Conservation (phyloP, 2,888 invertebrate genomes). For the Gandaritis pyraliata region DNA sequence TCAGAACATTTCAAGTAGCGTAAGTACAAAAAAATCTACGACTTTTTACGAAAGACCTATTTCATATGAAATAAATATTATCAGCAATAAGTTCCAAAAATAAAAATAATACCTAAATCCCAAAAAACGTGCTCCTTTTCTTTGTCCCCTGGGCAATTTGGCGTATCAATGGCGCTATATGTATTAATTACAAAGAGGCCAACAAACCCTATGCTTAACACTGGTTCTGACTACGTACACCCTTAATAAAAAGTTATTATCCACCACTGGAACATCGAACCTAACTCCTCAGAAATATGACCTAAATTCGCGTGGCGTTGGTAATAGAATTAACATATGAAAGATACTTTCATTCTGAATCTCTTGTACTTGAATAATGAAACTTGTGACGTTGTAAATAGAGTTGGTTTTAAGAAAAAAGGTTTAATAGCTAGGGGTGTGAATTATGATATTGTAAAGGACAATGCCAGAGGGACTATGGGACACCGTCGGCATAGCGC, state of each 20-base stretch:
- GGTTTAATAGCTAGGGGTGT: slow-evolving; percentile 72
- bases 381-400: slow-evolving; percentile 36
- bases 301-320: slow-evolving; percentile 45
- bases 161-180: slow-evolving; percentile 77
- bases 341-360: slow-evolving; percentile 47
- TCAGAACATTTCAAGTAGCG: no score
- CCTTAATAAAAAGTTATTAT: slow-evolving; percentile 56
- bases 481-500: slow-evolving; percentile 59
- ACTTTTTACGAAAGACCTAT: no score
- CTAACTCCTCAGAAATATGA: slow-evolving; percentile 38
- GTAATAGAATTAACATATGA: slow-evolving; percentile 65
- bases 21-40: no score
- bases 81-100: no score
- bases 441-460: slow-evolving; percentile 80
- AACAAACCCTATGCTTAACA: slow-evolving; percentile 65
- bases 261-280: slow-evolving; percentile 43
- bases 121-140: slow-evolving; percentile 26
- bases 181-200: slow-evolving; percentile 80
- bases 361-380: slow-evolving; percentile 36
- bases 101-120: slow-evolving; percentile 24
- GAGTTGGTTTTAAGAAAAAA: slow-evolving; percentile 42
- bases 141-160: slow-evolving; percentile 62
- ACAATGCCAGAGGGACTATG: slow-evolving; percentile 48
- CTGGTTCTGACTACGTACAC: slow-evolving; percentile 71
- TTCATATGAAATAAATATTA: no score